These are phyloP conservation scores for Diarsia brunnea DNA, from an alignment of 2,888 invertebrate genomes.

Conservation along the genomic window DNA sequence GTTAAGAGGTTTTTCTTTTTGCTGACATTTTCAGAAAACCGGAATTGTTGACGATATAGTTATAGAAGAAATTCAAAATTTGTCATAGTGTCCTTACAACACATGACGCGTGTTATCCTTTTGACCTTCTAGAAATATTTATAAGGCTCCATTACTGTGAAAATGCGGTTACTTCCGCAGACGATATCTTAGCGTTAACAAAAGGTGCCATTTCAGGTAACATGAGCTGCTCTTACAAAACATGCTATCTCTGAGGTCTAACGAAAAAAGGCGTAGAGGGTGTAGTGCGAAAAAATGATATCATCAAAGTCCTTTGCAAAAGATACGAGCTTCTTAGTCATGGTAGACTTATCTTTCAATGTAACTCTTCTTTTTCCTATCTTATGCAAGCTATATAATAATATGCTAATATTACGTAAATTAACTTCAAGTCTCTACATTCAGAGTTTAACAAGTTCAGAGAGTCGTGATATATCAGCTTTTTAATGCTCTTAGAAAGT, in stretches of 20 bases:
- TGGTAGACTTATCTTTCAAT: constrained; percentile 1
- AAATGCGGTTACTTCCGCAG: constrained; percentile 62
- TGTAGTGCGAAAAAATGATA: constrained; percentile 38
- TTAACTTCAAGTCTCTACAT: constrained; percentile 19
- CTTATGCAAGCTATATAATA: constrained; percentile 1
- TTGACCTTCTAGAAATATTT: constrained; percentile 62
- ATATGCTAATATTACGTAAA: constrained; percentile 7
- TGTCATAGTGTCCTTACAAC: neutral
- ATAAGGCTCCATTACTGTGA: constrained; percentile 61
- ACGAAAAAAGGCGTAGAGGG: constrained; percentile 20
- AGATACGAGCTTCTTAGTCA: constrained; percentile 11
- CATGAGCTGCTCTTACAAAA: constrained; percentile 46
- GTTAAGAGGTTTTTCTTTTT: constrained; percentile 26
- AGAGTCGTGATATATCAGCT: constrained; percentile 26
- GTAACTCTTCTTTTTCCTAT: neutral
- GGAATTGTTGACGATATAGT: neutral
- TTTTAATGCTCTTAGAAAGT: constrained; percentile 39
- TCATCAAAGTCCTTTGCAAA: constrained; percentile 13
- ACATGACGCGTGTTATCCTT: constrained; percentile 12
- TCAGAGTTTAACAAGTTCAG: constrained; percentile 26
- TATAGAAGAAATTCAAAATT: neutral
- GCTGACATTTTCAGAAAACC: constrained; percentile 11
- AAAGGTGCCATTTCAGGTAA: constrained; percentile 52
- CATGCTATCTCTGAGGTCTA: constrained; percentile 46
- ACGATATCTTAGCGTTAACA: constrained; percentile 56